Evolutionary conservation across 2,113 vertebrate genomes (phyloP).

Genomic region (Hippocampus mohnikei): DNA sequence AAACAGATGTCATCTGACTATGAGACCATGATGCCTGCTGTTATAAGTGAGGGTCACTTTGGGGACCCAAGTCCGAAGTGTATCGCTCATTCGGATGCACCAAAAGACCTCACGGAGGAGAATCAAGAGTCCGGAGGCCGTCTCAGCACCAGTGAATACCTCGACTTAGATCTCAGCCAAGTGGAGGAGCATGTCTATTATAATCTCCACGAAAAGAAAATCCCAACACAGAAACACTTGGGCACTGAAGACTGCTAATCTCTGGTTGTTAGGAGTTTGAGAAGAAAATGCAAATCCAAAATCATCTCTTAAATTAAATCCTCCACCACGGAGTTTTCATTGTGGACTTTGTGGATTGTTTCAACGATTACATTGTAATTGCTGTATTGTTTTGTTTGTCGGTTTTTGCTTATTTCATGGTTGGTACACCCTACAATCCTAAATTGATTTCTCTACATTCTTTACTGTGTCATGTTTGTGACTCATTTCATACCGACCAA

Average conservation of each 20-base stretch:
- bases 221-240: constrained; percentile 1
- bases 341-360: not conserved
- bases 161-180: constrained; percentile 33
- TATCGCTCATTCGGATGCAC: not conserved
- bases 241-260: not conserved
- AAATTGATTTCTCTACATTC: too few relatives aligned
- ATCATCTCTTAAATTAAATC: not conserved
- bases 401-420: not conserved
- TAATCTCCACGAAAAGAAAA: not conserved
- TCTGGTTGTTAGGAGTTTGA: not conserved
- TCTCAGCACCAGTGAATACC: constrained; percentile 20
- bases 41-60: not conserved
- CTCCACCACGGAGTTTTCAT: not conserved
- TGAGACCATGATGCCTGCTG: constrained; percentile 35
- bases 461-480: too few relatives aligned
- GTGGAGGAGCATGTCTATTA: constrained; percentile 50
- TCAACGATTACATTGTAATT: not conserved
- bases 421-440: not conserved
- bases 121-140: constrained; percentile 6
- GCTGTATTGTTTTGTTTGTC: not conserved
- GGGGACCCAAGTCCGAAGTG: not conserved
- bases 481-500: too few relatives aligned
- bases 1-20: constrained; percentile 44
- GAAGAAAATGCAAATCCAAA: not conserved
- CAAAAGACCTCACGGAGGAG: not conserved